phyloP scores from a whole-genome alignment of 53 echinoderm and acorn worm species.

The Hippasteria phrygiana region DNA sequence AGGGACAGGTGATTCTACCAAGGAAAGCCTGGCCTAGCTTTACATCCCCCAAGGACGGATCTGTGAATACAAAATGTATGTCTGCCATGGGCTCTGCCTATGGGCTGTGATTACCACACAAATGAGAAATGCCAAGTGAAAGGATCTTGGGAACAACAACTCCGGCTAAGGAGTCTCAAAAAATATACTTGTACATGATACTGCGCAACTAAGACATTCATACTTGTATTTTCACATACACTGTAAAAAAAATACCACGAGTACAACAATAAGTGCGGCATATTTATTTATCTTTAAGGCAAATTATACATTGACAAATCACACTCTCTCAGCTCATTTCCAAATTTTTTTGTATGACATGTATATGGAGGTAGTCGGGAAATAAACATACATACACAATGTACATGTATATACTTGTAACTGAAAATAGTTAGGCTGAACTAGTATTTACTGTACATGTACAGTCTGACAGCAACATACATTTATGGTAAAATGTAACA shows the following conservation, averaged over 20 bases:
- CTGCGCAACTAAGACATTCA: background rate
- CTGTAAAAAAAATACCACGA: too few relatives aligned
- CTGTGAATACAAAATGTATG: constrained; percentile 16
- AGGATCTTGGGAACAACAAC: constrained; percentile 39
- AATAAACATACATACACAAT: too few relatives aligned
- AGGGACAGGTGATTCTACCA: constrained; percentile 46
- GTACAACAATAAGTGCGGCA: too few relatives aligned
- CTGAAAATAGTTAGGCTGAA: too few relatives aligned
- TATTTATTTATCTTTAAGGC: too few relatives aligned
- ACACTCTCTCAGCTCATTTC: too few relatives aligned
- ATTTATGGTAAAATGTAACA: too few relatives aligned
- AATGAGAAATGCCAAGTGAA: constrained; percentile 51
- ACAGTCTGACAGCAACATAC: too few relatives aligned
- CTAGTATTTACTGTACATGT: background rate
- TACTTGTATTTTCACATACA: background rate
- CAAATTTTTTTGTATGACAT: too few relatives aligned
- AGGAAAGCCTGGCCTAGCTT: constrained; percentile 63
- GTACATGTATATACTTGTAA: too few relatives aligned
- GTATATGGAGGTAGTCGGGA: too few relatives aligned
- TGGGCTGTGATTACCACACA: constrained; percentile 58
- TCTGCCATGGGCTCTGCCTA: constrained; percentile 22
- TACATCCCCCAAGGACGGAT: constrained; percentile 23
- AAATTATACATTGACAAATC: too few relatives aligned
- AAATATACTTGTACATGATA: constrained; percentile 12
- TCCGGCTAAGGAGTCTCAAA: background rate